Percentiles rank a stretch among this genome's conserved stretches.
Conservation (phyloP, 2,113 vertebrate genomes). For the Psammodynastes pulverulentus region DNA sequence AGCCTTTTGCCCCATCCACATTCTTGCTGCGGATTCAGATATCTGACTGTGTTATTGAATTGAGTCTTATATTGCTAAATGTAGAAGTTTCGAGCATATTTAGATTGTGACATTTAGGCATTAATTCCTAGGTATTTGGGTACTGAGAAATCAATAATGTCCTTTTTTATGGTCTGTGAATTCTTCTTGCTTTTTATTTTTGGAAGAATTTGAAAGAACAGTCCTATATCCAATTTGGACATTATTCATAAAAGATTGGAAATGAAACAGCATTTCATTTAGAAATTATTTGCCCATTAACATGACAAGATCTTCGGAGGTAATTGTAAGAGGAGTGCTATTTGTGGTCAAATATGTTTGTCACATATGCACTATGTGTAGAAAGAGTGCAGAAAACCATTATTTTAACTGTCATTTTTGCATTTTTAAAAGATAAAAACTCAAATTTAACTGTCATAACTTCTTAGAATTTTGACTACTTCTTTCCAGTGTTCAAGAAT, state of each 20-base stretch:
- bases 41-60: not conserved
- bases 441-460: slow-evolving; percentile 55
- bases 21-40: not conserved
- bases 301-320: slow-evolving; percentile 26
- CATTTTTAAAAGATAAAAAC: slow-evolving; percentile 46
- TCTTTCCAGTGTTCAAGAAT: slow-evolving; percentile 47
- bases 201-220: slow-evolving; percentile 16
- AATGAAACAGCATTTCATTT: slow-evolving; percentile 11
- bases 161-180: not conserved
- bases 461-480: slow-evolving; percentile 48
- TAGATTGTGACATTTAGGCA: not conserved
- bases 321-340: slow-evolving; percentile 10
- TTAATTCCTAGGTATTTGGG: not conserved
- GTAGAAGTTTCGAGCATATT: not conserved
- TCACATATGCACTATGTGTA: slow-evolving; percentile 17
- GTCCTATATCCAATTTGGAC: not conserved
- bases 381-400: not conserved
- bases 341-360: slow-evolving; percentile 29
- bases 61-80: not conserved
- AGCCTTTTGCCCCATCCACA: not conserved
- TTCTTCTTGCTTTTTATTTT: not conserved
- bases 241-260: slow-evolving; percentile 38
- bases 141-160: not conserved
- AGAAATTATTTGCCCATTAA: slow-evolving; percentile 31
- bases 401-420: slow-evolving; percentile 13